Conservation (phyloP, 92 coral and sea anemone species). For the Montipora capitata region DNA sequence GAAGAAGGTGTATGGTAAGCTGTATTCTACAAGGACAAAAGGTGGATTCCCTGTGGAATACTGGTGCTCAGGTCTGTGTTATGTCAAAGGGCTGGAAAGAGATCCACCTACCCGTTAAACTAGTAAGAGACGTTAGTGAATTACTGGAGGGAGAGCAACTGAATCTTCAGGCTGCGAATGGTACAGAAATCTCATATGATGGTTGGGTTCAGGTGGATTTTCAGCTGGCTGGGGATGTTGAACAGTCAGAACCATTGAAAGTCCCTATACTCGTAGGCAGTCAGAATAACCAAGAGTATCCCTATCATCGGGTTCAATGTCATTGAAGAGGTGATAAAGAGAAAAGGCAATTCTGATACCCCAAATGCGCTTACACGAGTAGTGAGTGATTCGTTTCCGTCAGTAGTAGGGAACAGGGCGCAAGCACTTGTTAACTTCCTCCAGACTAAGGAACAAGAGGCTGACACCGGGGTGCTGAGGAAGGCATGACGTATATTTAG, state of each 20-base stretch:
- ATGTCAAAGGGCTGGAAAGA: no score
- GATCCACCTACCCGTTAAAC: no score
- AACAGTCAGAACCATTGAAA: neutral
- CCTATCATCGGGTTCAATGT: no score
- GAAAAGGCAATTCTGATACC: neutral
- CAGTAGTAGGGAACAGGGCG: neutral
- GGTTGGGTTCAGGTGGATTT: neutral
- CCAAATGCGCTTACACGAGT: neutral
- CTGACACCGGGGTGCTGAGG: conserved; percentile 20
- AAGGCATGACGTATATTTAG: conserved; percentile 8
- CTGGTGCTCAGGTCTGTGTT: no score
- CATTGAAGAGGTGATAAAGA: no score
- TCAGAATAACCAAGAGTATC: no score
- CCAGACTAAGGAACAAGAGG: conserved; percentile 4
- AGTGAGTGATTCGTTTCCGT: conserved; percentile 20
- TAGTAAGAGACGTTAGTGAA: neutral
- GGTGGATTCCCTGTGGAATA: no score
- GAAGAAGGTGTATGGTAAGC: no score
- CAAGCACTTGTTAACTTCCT: conserved; percentile 27
- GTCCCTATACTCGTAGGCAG: no score
- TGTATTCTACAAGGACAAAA: no score
- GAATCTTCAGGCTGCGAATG: neutral
- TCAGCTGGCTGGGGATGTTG: conserved; percentile 27
- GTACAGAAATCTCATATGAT: no score
- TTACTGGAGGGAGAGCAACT: conserved; percentile 49